Conservation (phyloP, 2,888 invertebrate genomes). For the Exephanes ischioxanthus region DNA sequence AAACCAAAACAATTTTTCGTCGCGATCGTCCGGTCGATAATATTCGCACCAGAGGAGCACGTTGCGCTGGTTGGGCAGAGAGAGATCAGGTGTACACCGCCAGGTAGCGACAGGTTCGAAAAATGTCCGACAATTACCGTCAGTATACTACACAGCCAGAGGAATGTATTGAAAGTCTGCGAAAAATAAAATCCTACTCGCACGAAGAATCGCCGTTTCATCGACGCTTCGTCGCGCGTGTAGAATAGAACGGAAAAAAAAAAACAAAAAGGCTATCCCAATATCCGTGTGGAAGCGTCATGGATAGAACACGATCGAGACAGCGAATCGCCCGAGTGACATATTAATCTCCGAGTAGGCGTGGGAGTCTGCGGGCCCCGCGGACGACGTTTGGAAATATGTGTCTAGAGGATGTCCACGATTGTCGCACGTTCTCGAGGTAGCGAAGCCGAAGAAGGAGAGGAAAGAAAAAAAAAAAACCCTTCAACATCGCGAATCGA, state of each 20-base stretch:
- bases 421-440: conserved; percentile 14
- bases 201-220: conserved; percentile 11
- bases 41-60: not conserved
- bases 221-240: conserved; percentile 11
- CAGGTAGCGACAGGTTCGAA: conserved; percentile 54
- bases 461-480: not conserved
- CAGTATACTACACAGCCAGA: conserved; percentile 47
- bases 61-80: not conserved
- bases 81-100: conserved; percentile 16
- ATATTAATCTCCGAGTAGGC: conserved; percentile 1
- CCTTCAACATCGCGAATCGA: not conserved
- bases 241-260: not conserved
- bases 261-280: not conserved
- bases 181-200: conserved; percentile 19
- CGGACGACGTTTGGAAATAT: conserved; percentile 1
- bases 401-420: conserved; percentile 23
- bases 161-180: conserved; percentile 16
- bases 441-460: not conserved
- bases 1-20: not conserved
- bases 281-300: not conserved
- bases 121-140: conserved; percentile 61
- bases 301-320: not conserved
- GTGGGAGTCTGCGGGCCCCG: not conserved
- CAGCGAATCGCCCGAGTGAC: not conserved
- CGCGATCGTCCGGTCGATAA: conserved; percentile 6